Base-by-base conservation (phyloP, 2,113 vertebrate genomes). In the Psophia crepitans region DNA sequence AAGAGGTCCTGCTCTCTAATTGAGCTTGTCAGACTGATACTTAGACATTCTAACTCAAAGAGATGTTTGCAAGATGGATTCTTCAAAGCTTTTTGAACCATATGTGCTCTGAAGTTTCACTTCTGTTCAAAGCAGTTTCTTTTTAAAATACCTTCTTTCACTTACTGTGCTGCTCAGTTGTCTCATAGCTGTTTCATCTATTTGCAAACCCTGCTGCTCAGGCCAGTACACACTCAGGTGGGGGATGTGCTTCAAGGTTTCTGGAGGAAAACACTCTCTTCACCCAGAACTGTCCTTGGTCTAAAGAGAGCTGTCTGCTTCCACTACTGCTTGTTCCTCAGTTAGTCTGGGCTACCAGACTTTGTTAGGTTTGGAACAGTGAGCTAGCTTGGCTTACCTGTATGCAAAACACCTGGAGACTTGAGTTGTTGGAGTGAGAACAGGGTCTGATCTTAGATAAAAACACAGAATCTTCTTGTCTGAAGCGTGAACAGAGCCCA, bases 261-360 rank as follows among this genome's bases (percentile, higher is more conserved):
- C 30, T 44, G 23, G 20, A 85, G 30, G 57, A 94, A 61, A 76
- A 10, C 3, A 6, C 12, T 69, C 12, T 69, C 69, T 87, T 19
- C 27, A 24, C 7, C 9, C 0, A 0, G 7, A 32, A 9, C 14
- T 75, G 30, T 8, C 5, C 20, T 2, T 20, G 7, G 2, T 48
- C 17, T 77, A 57, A 46, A 66, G 30, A 26, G 26, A 16, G 23
- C 32, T 8, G 14, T 35, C 65, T 69, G 53, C 33, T 48, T 43
- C 44, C 39, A 20, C 27, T 22, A 0, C 27, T 70, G 49, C 49
- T 37, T 30, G 17, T 46, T 32, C 53, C 21, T 68, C 21, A 60
- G 37, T 46, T 32, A 23, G 16, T n/a, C 21, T 21, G 6, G 28
- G 49, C 33, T 76, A 70, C 43, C 8, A 32, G n/a, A 21, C 27